Base-by-base conservation (phyloP, 2,888 invertebrate species). In the Calameuta pallipes region DNA sequence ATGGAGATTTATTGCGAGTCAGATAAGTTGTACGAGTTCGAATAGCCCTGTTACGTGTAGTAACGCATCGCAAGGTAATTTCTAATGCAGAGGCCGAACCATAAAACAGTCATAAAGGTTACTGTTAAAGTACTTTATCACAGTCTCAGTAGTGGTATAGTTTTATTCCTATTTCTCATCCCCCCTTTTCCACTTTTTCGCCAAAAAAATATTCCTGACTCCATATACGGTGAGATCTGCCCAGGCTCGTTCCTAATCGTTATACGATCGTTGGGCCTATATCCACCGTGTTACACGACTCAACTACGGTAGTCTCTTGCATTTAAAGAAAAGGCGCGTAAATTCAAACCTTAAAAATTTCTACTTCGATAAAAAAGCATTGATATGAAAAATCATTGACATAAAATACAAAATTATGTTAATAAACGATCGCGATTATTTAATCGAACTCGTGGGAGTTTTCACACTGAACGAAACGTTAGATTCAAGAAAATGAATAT, bases 41-140 rank as follows among this genome's bases (percentile, higher is more conserved):
- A 56, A 56, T 56, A 56, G 56, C 23, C 56, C 9, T 56, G 23
- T 56, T 56, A 56, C 56, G 23, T 56, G 56, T 56, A 56, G 23
- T 56, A 56, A 56, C 56, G 56, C 56, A 56, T 56, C 56, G 33
- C 71, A 34, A 34, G 13, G 71, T 71, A 71, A 71, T 71, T 71
- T 71, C 33, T 71, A 71, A 71, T 71, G 71, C 71, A 71, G 71
- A 71, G 71, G 56, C 34, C 3, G 71, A 71, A 71, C 71, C 71
- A 71, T 71, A 71, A 71, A 71, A 71, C 34, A 34, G 71, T 31
- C 71, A 71, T 71, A 71, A 71, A 71, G 71, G 71, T 71, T 71
- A 71, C 71, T 34, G 71, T 31, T 71, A 31, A 23, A 71, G 71
- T 34, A 71, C 71, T 71, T 71, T 71, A 71, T 71, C 71, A 71